Base-by-base conservation (phyloP, 1,140 invertebrate genomes). In the Pseudomyrmex flavicornis region DNA sequence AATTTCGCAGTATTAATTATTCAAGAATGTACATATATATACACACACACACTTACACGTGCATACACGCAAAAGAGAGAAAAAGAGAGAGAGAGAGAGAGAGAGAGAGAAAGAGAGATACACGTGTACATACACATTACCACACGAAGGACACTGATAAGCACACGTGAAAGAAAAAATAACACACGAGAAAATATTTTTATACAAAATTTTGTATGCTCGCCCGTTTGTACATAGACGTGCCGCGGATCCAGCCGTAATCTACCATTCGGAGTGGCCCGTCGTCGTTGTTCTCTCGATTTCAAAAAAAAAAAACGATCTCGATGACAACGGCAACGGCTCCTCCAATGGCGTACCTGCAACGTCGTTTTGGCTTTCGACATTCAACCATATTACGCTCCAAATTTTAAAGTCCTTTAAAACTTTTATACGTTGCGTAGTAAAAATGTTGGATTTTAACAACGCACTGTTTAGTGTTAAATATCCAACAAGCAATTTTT, bases 151-250 rank as follows among this genome's bases (percentile, higher is more conserved):
- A 59, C 10, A 59, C 22, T 68, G 17, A 68, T 44, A 54, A 77
- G 17, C 35, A 73, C 54, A 92, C 92, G 92, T 86, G 65, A 84
- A 83, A 88, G 90, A 76, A 85, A 89, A 89, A 46, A 79, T 26
- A 26, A 26, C 62, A 88, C 86, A 88, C 66, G 84, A 88, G n/a
- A 88, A 88, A 73, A 92, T 94, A 94, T 94, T 94, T 94, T 94
- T 94, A 93, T 94, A 94, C 90, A 90, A 94, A 94, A 94, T 93
- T 93, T 93, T 93, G 90, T 92, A 93, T 88, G 87, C 89, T 90
- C 89, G 88, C 86, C 84, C 82, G 73, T 89, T 89, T 89, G 85
- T 89, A 89, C 82, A 87, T 90, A 90, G 58, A 88, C 61, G 69
- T 85, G 69, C 79, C 54, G 54, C 66, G 76, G 54, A 35, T 61